Conservation (phyloP, 2,113 vertebrate species). For the Xenopus tropicalis region DNA sequence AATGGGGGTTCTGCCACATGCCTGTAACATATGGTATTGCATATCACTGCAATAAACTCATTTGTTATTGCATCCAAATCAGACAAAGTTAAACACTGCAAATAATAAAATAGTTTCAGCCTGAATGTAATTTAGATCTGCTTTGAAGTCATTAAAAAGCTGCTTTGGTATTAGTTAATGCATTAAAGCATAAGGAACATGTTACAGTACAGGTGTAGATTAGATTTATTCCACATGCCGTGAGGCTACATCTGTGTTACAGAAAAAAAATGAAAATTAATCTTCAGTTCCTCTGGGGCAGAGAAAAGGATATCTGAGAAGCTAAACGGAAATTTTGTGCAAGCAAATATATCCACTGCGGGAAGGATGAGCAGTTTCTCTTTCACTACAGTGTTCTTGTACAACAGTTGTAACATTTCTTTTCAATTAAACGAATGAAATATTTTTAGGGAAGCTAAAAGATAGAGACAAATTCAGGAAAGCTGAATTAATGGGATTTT, state of each 20-base stretch:
- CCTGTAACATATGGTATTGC: slow-evolving; percentile 47
- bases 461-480: background rate
- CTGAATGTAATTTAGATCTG: slow-evolving; percentile 33
- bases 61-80: slow-evolving; percentile 58
- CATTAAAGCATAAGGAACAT: slow-evolving; percentile 52
- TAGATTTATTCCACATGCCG: slow-evolving; percentile 58
- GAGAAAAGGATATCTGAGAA: slow-evolving; percentile 40
- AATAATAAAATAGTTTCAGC: slow-evolving; percentile 59
- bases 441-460: too few relatives aligned
- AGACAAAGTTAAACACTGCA: slow-evolving; percentile 49
- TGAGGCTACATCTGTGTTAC: slow-evolving; percentile 36
- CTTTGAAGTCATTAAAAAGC: slow-evolving; percentile 57
- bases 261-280: slow-evolving; percentile 46
- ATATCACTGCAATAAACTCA: slow-evolving; percentile 52
- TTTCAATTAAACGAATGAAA: background rate
- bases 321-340: slow-evolving; percentile 46
- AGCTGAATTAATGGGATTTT: too few relatives aligned
- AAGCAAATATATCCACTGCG: slow-evolving; percentile 15
- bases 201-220: slow-evolving; percentile 55
- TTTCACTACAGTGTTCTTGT: slow-evolving; percentile 17
- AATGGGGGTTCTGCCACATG: slow-evolving; percentile 30
- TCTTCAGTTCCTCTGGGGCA: slow-evolving; percentile 45
- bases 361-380: slow-evolving; percentile 33
- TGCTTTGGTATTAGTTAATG: slow-evolving; percentile 52
- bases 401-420: background rate